Base-by-base conservation (phyloP, 2,797 vertebrate genomes). In the Pempheris klunzingeri region DNA sequence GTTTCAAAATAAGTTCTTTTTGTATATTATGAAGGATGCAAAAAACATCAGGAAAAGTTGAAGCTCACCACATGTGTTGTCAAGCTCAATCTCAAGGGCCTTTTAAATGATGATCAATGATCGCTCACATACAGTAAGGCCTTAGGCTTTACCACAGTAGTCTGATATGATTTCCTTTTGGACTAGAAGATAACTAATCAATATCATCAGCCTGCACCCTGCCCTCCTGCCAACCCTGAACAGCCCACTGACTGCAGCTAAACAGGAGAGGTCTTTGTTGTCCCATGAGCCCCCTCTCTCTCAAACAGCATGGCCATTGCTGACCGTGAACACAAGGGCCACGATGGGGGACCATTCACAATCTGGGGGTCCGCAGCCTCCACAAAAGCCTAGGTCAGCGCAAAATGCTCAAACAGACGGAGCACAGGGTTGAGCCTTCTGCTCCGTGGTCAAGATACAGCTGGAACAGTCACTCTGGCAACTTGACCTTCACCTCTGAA, bases 401-500 rank as follows among this genome's bases (percentile, higher is more conserved):
- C 66, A 82, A 86, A 87, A 77, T 69, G 58, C n/a, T 20, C 88
- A 81, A 86, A 85, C 93, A 93, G 93, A 94, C 90, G 86, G 93
- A 75, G 60, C 34, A 13, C 12, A 14, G 71, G 74, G 28, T 66
- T 55, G 69, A 85, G 76, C 88, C 81, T 88, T 94, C 91, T 92
- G 89, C 86, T 92, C 87, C 80, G 83, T 75, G 91, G 87, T 90
- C 12, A 50, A 82, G 75, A 79, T 90, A 65, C 94, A 95, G 94
- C 94, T 95, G 94, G 88, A 89, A 83, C 68, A 74, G 88, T 87
- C 86, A 91, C 82, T 90, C 83, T 83, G 71, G 71, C 60, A 94
- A 94, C 91, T 92, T 93, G 92, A 93, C 94, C 95, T 93, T 93
- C 84, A 91, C 92, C 91, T 92, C 83, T 77, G 72, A 77, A 85